Conservation (phyloP, 2,113 vertebrate species). For the Phyllopteryx taeniolatus region DNA sequence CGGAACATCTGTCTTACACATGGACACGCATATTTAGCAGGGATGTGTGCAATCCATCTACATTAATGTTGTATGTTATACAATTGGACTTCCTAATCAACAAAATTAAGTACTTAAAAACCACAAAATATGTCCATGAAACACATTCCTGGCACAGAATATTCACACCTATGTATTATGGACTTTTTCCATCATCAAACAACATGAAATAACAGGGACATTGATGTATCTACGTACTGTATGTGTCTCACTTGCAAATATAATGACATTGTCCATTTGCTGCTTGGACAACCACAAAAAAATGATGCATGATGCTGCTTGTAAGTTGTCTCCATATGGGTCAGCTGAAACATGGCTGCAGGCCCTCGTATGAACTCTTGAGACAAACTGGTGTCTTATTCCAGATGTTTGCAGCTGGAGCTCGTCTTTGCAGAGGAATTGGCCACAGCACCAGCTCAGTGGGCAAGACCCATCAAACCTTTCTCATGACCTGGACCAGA, state of each 20-base stretch:
- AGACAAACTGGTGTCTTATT: constrained; percentile 50
- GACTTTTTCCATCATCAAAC: not conserved
- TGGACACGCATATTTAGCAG: constrained; percentile 47
- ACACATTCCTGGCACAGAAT: not conserved
- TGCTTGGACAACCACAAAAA: constrained; percentile 58
- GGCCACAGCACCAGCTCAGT: constrained; percentile 15
- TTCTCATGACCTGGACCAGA: constrained; percentile 44
- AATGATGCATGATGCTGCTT: constrained; percentile 56
- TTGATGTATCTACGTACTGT: not conserved
- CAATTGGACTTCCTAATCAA: constrained; percentile 1
- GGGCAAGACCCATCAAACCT: constrained; percentile 40
- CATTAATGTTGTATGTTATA: constrained; percentile 13
- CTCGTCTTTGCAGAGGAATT: constrained; percentile 36
- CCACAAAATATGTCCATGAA: constrained; percentile 3
- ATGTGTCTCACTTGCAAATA: constrained; percentile 13
- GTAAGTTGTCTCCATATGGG: constrained; percentile 50
- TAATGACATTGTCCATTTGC: constrained; percentile 53
- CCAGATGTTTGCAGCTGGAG: constrained; percentile 52
- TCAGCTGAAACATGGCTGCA: constrained; percentile 42
- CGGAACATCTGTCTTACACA: constrained; percentile 54
- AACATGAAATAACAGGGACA: not conserved
- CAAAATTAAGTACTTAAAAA: not conserved
- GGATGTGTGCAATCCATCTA: constrained; percentile 41
- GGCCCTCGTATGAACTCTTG: constrained; percentile 34
- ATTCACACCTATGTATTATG: not conserved